Base-by-base conservation (phyloP, 2,888 invertebrate genomes). In the Drosophila siamana region DNA sequence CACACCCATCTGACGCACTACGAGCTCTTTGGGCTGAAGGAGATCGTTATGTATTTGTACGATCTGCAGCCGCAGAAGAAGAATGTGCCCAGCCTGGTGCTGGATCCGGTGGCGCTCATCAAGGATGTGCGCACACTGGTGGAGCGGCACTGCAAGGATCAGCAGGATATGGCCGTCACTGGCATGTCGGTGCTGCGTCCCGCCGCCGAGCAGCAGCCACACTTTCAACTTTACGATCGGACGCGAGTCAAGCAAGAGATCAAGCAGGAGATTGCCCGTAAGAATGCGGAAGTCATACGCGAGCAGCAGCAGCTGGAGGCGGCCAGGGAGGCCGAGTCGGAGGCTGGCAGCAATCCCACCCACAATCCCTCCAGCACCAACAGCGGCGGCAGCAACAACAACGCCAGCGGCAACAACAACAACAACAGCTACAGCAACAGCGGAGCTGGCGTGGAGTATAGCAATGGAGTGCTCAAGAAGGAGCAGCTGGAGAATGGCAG, bases 41-140 rank as follows among this genome's bases (percentile, higher is more conserved):
- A 97, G 54, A 97, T 99, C 80, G 97, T 98, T 16, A 95, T 97
- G 94, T 98, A 97, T 93, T 93, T 99, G 15, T 97, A 98, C 90
- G 96, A 96, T 90, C 93, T 98, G 86, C 97, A 98, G 11, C 95
- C 96, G 0, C 96, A 96, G 66, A 97, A 97, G 89, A 98, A 98
- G 92, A 97, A 96, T 61, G 97, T 99, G 28, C 99, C 99, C 1
- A 98, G 97, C 82, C 93, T 98, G 50, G 95, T 99, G 19, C 94
- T 95, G 0, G 97, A 98, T 91, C 97, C 98, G 0, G 97, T 98
- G 38, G 96, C 96, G 0, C 93, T 99, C 38, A 96, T 99, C 52
- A 95, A 96, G 70, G 98, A 98, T 90, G 97, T 98, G 4, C 94
- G 98, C 75, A 96, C 96, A 6, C 91, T 98, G 69, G 97, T 99